Evolutionary conservation across 2,888 invertebrate species (phyloP), one percentile per base, ranked within the genome.

Genomic region (Dorcus parallelipipedus): DNA sequence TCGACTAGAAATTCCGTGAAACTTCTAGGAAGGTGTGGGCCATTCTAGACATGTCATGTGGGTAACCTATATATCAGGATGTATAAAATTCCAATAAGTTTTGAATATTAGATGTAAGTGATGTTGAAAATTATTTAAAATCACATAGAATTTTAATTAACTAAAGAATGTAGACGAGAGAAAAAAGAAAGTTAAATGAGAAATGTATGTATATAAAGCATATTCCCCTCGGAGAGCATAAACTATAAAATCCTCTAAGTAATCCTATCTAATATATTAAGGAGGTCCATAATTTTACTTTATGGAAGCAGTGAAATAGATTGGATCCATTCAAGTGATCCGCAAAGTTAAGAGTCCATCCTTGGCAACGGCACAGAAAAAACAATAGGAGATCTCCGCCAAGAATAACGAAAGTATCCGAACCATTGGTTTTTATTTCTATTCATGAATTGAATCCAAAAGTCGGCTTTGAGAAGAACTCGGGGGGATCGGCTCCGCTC

Each of bases 381-480:
- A 58, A 58, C 58, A 49, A 57, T 45, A 39, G 58, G 42, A 56
- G 38, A 49, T 38, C 56, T 40, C 20, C 52, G 26, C 51, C 42
- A 42, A 41, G 53, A 58, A 53, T 58, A 58, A 58, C 67, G 71
- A 69, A 73, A 71, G 68, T 72, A 74, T 75, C 68, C 76, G 68
- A 74, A 69, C 74, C 76, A 75, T 76, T 76, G 75, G 73, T 69
- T 76, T 76, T 76, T 75, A 76, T 75, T 75, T 71, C 72, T 71
- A 72, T 73, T 74, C 75, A 73, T 71, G 74, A 74, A 74, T 73
- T 71, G 72, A 70, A 74, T 74, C 70, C 66, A 63, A 67, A 69
- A 59, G 17, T 42, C 42, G 26, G 41, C 42, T 52, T 42, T 40
- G 20, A 40, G 26, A 2, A 26, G 45, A 45, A 45, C 23, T 45